Percentiles rank a stretch among this genome's conserved stretches.
Evolutionary conservation across 2,113 vertebrate species (phyloP).

Genomic region (Myotis lucifugus): DNA sequence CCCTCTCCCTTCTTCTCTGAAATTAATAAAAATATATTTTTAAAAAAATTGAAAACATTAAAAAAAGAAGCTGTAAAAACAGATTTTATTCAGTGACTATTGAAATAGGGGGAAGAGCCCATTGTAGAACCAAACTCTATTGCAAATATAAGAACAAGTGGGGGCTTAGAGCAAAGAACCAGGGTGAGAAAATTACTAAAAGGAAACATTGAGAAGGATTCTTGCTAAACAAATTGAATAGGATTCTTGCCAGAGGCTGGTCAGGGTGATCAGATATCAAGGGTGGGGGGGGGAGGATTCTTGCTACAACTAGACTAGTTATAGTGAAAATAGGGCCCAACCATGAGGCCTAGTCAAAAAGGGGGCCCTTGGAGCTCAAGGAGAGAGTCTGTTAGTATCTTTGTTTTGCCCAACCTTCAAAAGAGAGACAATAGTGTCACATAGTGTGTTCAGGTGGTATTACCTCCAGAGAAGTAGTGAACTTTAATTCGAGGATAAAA

Average conservation of each 20-base stretch:
- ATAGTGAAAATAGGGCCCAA: not conserved
- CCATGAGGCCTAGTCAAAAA: not conserved
- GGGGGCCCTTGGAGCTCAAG: not conserved
- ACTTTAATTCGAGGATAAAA: not conserved
- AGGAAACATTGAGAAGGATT: not conserved
- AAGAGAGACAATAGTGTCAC: rapidly evolving
- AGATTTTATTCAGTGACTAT: not conserved
- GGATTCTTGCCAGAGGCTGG: not conserved
- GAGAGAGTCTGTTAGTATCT: not conserved
- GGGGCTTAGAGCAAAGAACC: not conserved
- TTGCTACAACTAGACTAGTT: not conserved
- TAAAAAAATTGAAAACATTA: too few species aligned
- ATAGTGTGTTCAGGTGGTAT: not conserved
- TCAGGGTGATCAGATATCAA: not conserved
- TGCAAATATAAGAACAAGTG: not conserved
- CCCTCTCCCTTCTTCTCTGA: too few species aligned
- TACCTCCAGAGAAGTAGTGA: not conserved
- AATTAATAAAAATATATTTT: too few species aligned
- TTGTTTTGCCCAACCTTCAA: not conserved
- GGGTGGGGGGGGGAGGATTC: not conserved
- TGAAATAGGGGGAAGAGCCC: not conserved
- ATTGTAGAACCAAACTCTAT: not conserved
- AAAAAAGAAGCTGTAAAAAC: not conserved
- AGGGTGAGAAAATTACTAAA: not conserved
- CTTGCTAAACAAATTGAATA: not conserved